Percentiles rank a stretch among this genome's conserved stretches.
Conservation (phyloP, 2,113 vertebrate species). For the Anoura caudifer region DNA sequence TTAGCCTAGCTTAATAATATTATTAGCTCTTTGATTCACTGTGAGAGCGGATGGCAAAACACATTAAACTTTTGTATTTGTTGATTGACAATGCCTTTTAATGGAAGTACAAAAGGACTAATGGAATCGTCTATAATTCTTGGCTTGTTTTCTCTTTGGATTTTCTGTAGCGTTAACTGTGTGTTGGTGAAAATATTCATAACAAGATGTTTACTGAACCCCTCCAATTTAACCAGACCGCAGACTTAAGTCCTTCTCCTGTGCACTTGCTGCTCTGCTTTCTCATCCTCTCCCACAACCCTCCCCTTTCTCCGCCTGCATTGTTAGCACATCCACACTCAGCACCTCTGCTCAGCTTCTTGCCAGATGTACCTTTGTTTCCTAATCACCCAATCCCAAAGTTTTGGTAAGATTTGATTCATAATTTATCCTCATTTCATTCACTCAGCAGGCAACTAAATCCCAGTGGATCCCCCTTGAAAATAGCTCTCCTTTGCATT, state of each 20-base stretch:
- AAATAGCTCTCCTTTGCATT: neutral
- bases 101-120: neutral
- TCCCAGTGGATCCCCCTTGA: neutral
- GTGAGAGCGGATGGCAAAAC: slow-evolving; percentile 2
- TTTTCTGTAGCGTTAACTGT: neutral
- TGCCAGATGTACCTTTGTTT: neutral
- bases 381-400: neutral
- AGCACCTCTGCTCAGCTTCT: neutral
- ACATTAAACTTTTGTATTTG: neutral
- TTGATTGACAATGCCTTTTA: neutral
- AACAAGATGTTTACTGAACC: neutral
- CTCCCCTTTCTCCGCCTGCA: neutral
- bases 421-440: neutral
- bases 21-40: neutral
- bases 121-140: neutral
- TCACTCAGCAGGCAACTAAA: neutral
- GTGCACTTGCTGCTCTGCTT: neutral
- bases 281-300: rapidly evolving
- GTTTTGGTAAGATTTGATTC: neutral
- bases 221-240: neutral
- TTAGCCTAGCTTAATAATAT: neutral
- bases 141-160: neutral
- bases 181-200: neutral
- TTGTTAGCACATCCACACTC: too few relatives aligned
- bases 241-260: neutral